phyloP scores from a whole-genome alignment of 2,113 vertebrate species.

The Butorides virescens region DNA sequence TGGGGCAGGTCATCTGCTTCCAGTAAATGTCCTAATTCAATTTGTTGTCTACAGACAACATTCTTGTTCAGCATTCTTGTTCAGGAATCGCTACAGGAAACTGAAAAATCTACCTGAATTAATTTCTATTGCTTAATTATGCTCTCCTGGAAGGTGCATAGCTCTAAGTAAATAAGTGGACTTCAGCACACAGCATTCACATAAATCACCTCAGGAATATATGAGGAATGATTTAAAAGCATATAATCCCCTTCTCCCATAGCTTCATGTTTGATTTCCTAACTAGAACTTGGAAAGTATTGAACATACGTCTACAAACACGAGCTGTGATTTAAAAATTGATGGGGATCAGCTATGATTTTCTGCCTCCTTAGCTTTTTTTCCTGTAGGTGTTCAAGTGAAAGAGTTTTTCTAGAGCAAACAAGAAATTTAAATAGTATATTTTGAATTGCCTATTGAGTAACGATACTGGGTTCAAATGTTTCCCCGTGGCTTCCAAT shows the following conservation, averaged over 20 bases:
- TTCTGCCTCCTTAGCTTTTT: not conserved
- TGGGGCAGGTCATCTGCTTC: constrained; percentile 50
- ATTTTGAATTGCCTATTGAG: not conserved
- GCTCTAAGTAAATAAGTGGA: not conserved
- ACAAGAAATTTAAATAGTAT: not conserved
- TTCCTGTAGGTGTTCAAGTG: not conserved
- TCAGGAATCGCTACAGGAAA: not conserved
- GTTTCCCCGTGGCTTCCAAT: not conserved
- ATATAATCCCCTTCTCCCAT: not conserved
- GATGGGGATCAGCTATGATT: not conserved
- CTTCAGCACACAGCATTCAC: not conserved
- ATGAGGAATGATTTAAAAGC: not conserved
- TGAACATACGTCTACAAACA: not conserved
- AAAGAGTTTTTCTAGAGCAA: not conserved
- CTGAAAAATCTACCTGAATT: constrained; percentile 22
- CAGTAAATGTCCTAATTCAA: constrained; percentile 60
- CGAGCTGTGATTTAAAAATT: not conserved
- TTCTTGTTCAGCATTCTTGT: constrained; percentile 15
- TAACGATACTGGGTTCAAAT: not conserved
- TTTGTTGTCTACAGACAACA: constrained; percentile 42
- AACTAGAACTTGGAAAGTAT: not conserved
- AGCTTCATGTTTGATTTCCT: not conserved
- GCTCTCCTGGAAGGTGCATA: not conserved
- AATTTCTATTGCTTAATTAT: constrained; percentile 53
- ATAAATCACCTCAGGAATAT: not conserved